These are phyloP conservation scores for Corynorhinus townsendii DNA, from an alignment of 2,113 vertebrate genomes.

Conservation along the genomic window DNA sequence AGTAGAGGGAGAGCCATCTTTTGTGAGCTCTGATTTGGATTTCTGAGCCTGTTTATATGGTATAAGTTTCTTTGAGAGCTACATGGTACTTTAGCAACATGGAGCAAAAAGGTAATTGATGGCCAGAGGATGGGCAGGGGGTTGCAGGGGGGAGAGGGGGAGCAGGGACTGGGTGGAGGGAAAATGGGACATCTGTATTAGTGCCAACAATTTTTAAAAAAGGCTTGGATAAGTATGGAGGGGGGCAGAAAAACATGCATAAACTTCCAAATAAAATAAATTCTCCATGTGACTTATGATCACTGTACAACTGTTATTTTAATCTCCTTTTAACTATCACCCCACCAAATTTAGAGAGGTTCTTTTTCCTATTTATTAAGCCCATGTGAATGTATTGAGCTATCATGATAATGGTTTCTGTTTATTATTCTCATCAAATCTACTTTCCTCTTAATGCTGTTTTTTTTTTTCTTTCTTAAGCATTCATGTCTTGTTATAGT, in stretches of 20 bases:
- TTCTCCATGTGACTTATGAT: slow-evolving; percentile 46
- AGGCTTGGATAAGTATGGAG: not conserved
- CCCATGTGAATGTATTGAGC: not conserved
- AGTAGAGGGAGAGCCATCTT: not conserved
- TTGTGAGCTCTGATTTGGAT: slow-evolving; percentile 18
- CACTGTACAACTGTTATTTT: slow-evolving; percentile 31
- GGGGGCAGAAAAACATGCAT: slow-evolving; percentile 4
- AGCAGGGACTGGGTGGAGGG: too few relatives aligned
- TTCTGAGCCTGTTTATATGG: slow-evolving; percentile 20
- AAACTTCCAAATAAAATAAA: slow-evolving; percentile 61
- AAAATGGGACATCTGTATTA: too few relatives aligned
- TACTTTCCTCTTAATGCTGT: slow-evolving; percentile 39
- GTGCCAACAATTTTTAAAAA: not conserved
- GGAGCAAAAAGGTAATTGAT: not conserved
- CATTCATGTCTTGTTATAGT: slow-evolving; percentile 17
- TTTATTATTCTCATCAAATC: slow-evolving; percentile 58
- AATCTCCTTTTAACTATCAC: slow-evolving; percentile 10
- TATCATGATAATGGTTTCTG: slow-evolving; percentile 32
- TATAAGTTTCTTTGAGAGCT: not conserved
- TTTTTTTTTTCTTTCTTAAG: slow-evolving; percentile 56
- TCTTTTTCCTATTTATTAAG: slow-evolving; percentile 27
- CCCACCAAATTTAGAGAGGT: slow-evolving; percentile 52
- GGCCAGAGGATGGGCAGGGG: too few relatives aligned
- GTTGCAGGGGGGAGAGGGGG: fast-evolving
- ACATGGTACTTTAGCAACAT: not conserved